phyloP scores from a whole-genome alignment of 2,113 vertebrate species.

The Choloepus hoffmanni region DNA sequence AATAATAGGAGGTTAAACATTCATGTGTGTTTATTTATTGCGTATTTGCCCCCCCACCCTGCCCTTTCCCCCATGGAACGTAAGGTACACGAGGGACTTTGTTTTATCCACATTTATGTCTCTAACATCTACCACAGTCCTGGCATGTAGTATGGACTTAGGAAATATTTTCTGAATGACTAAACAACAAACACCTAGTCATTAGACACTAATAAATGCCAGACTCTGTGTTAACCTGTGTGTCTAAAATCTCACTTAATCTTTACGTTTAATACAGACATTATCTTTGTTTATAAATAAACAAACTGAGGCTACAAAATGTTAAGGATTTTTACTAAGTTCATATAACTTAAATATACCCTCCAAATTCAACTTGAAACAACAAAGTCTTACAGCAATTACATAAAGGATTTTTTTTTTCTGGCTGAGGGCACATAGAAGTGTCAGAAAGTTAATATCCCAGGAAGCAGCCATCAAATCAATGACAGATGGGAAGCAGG shows the following conservation, averaged over 20 bases:
- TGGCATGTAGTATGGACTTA: neutral
- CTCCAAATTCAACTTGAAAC: neutral
- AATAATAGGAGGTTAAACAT: neutral
- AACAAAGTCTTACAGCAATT: neutral
- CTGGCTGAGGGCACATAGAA: neutral
- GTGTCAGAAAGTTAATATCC: constrained; percentile 16
- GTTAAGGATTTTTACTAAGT: neutral
- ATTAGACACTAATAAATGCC: neutral
- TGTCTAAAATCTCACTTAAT: neutral
- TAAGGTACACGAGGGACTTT: neutral
- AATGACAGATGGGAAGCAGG: neutral
- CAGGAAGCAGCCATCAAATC: neutral
- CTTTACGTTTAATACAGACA: neutral
- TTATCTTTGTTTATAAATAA: neutral
- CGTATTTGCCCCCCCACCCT: neutral
- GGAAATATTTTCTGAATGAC: constrained; percentile 18
- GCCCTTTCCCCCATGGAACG: neutral
- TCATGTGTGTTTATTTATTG: neutral
- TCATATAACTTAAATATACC: neutral
- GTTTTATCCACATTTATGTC: neutral
- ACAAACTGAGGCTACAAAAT: neutral
- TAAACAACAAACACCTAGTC: neutral
- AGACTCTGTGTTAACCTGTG: neutral
- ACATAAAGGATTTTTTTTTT: constrained; percentile 28
- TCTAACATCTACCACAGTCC: neutral